Percentiles rank a stretch among this genome's conserved stretches.
Evolutionary conservation across 2,797 vertebrate genomes (phyloP).

Genomic region (Clarias laeviceps): DNA sequence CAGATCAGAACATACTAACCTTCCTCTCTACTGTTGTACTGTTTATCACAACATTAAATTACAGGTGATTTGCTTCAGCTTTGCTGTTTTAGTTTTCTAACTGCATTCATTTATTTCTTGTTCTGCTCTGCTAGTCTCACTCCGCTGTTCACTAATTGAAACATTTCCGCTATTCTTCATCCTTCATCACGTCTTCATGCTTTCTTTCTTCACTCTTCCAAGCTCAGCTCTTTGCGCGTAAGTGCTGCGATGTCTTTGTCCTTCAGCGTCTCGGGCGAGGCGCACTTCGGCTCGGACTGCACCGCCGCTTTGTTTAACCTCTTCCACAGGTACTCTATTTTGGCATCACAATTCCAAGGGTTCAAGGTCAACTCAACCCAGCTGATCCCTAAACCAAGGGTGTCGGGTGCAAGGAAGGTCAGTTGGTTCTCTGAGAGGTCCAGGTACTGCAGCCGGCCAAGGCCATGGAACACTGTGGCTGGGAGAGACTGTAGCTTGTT

Average conservation of each 20-base stretch:
- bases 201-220: slow-evolving; percentile 33
- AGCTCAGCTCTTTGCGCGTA: slow-evolving; percentile 47
- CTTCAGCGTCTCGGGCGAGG: slow-evolving; percentile 53
- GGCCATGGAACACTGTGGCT: slow-evolving; percentile 47
- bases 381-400: slow-evolving; percentile 53
- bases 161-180: not conserved
- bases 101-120: not conserved
- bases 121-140: not conserved
- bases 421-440: slow-evolving; percentile 59
- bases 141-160: not conserved
- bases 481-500: slow-evolving; percentile 56
- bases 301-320: slow-evolving; percentile 51
- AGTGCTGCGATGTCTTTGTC: slow-evolving; percentile 48
- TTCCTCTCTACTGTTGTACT: too few species aligned
- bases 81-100: not conserved
- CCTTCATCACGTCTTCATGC: not conserved
- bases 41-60: not conserved
- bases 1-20: not conserved
- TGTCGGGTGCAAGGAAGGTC: slow-evolving; percentile 42
- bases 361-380: slow-evolving; percentile 57
- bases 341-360: slow-evolving; percentile 60
- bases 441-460: slow-evolving; percentile 51
- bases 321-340: slow-evolving; percentile 56
- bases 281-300: slow-evolving; percentile 49
- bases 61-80: not conserved